phyloP scores from a whole-genome alignment of 2,113 vertebrate species.

The Trichechus manatus region DNA sequence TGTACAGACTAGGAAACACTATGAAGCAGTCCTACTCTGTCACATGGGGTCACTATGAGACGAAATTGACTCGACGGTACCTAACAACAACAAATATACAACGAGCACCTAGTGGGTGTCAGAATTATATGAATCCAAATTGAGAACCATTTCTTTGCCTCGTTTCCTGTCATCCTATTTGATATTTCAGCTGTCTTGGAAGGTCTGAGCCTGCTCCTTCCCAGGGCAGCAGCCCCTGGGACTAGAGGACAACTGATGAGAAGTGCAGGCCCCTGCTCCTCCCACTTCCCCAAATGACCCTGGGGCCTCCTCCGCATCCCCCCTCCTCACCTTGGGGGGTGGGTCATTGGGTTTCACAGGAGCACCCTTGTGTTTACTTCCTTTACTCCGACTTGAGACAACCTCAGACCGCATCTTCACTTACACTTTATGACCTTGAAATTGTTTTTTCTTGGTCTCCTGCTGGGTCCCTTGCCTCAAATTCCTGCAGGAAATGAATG shows the following conservation, averaged over 20 bases:
- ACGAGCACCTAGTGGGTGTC: not conserved
- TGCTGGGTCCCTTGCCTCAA: conserved; percentile 2
- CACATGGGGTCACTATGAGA: not conserved
- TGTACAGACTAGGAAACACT: not conserved
- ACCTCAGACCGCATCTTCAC: not conserved
- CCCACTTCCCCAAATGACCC: not conserved
- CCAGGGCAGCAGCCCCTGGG: not conserved
- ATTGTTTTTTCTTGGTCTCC: not conserved
- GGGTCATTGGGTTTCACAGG: not conserved
- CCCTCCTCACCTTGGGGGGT: not conserved
- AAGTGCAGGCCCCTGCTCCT: not conserved
- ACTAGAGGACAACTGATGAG: not conserved
- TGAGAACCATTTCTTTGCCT: not conserved
- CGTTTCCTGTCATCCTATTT: not conserved
- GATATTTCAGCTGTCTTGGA: not conserved
- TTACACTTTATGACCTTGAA: not conserved
- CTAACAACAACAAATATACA: not conserved
- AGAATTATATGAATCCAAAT: not conserved
- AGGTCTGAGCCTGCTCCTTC: not conserved
- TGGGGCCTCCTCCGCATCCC: not conserved
- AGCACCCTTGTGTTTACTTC: not conserved
- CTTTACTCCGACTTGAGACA: not conserved
- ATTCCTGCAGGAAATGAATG: not conserved
- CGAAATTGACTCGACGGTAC: not conserved
- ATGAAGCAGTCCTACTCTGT: not conserved